Evolutionary conservation across 2,797 vertebrate species (phyloP), one percentile per base, ranked within the genome.

Genomic region (Martes flavigula): DNA sequence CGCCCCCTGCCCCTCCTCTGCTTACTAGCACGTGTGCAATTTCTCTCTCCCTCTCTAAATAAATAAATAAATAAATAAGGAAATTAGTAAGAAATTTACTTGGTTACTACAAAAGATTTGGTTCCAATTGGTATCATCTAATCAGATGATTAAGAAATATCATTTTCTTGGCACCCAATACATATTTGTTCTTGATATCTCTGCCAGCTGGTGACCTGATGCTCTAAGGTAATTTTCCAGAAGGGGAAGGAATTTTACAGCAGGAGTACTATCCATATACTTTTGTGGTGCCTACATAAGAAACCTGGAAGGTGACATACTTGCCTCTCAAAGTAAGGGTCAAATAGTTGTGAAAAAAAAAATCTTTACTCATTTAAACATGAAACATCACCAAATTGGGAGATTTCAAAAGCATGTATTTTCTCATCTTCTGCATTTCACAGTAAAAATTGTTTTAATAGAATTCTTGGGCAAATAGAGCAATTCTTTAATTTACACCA

Each of bases 141-240:
- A n/a, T 68, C 38, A 54, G 27, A 93, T 91, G 40, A 72, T 51
- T 72, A 87, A 51, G 38, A 90, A 94, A 58, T 8, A 56, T 87
- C 23, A 43, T 92, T 81, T 90, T 83, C 77, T 56, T 82, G 85
- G 13, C 95, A 93, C 11, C 4, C 2, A 9, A 43, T 77, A 72
- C 10, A 38, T 77, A 75, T 32, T 90, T 94, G 13, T 91, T 94
- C 70, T 14, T 60, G n/a, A 81, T 58, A 21, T 56, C 64, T 58
- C 48, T 82, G 51, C 27, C 11, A 89, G 54, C 15, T 48, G 30
- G 27, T 78, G 8, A 91, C 10, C 32, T 30, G 40, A 90, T 54
- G 35, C 90, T 93, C 21, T 60, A 79, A 90, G 51, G 93, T 92
- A 92, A 91, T 82, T 91, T 90, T 81, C 56, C 64, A 92, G 60